Percentiles rank a stretch among this genome's conserved stretches.
These are phyloP conservation scores for Ctena decussata DNA, from an alignment of 2,888 invertebrate genomes.

Conservation along the genomic window DNA sequence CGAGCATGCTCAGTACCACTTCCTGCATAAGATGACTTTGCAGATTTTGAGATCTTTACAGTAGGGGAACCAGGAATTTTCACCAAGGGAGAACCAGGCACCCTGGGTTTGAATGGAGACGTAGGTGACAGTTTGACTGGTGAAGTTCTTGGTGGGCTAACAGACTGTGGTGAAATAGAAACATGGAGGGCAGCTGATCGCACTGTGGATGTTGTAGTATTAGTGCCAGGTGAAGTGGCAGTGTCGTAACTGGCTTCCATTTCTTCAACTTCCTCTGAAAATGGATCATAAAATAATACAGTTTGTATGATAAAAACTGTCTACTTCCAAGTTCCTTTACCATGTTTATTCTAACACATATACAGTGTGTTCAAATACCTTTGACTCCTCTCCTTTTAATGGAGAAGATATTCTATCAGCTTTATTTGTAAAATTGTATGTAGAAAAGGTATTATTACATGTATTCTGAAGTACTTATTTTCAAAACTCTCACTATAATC, in stretches of 20 bases:
- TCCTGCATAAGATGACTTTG: conserved; percentile 28
- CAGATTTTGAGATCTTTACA: conserved; percentile 44
- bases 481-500: too few species aligned
- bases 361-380: too few species aligned
- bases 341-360: too few species aligned
- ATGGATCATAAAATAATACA: conserved; percentile 12
- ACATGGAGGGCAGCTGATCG: conserved; percentile 1
- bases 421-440: too few species aligned
- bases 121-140: not conserved
- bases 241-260: conserved; percentile 55
- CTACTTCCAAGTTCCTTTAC: too few species aligned
- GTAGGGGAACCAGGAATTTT: conserved; percentile 27
- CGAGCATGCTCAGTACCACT: conserved; percentile 8
- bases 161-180: conserved; percentile 16
- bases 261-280: conserved; percentile 59
- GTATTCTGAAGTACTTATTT: too few species aligned
- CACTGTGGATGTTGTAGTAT: conserved; percentile 45
- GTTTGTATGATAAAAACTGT: too few species aligned
- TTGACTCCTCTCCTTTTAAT: too few species aligned
- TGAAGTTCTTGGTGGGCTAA: not conserved
- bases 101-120: not conserved
- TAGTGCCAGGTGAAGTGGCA: conserved; percentile 16
- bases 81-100: not conserved
- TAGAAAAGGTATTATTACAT: too few species aligned
- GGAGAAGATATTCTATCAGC: too few species aligned